These are phyloP conservation scores for Papilio gigon DNA, from an alignment of 2,888 invertebrate species.

Conservation along the genomic window DNA sequence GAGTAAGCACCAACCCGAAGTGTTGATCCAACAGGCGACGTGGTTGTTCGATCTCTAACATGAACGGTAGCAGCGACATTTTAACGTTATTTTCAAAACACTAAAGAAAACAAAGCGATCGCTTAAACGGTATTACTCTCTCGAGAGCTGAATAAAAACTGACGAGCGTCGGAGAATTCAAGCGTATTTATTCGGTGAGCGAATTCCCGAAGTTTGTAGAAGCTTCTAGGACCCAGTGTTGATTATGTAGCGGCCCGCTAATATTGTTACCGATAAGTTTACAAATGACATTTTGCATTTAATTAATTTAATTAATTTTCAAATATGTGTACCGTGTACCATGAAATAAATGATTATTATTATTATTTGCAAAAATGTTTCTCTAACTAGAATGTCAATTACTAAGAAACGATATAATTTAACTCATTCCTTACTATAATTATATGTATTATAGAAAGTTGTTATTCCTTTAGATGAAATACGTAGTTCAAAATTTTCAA, in stretches of 20 bases:
- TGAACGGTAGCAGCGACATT: conserved; percentile 79
- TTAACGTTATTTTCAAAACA: conserved; percentile 43
- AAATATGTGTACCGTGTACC: too few species aligned
- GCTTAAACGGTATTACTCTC: conserved; percentile 43
- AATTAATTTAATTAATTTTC: too few species aligned
- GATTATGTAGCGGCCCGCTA: conserved; percentile 51
- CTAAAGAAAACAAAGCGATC: conserved; percentile 19
- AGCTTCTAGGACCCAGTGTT: conserved; percentile 59
- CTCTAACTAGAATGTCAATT: too few species aligned
- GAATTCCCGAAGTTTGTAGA: conserved; percentile 58
- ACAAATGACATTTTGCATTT: neutral
- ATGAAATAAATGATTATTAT: too few species aligned
- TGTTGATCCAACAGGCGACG: conserved; percentile 79
- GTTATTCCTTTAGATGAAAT: too few species aligned
- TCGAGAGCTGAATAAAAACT: conserved; percentile 56
- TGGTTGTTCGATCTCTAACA: conserved; percentile 69
- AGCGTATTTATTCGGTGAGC: conserved; percentile 55
- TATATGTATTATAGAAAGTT: too few species aligned
- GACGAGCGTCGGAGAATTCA: conserved; percentile 50
- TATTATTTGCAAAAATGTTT: too few species aligned
- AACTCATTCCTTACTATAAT: too few species aligned
- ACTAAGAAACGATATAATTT: too few species aligned
- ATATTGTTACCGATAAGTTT: neutral
- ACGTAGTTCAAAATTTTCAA: too few species aligned
- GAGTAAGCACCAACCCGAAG: conserved; percentile 77